Conservation (phyloP, 2,113 vertebrate genomes). For the Chaetorhynchus papuensis region DNA sequence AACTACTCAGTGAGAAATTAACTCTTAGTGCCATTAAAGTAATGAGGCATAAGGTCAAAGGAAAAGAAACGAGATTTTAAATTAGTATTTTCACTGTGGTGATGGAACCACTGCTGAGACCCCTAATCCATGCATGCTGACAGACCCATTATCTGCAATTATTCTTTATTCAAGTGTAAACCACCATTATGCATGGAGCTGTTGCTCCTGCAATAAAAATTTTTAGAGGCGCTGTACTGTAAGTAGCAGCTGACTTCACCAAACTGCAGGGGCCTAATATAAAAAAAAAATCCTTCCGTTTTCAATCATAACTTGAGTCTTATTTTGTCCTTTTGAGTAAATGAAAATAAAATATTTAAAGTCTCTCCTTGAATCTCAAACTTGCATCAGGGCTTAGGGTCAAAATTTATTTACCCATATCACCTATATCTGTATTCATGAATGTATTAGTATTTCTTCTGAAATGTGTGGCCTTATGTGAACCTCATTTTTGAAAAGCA, state of each 20-base stretch:
- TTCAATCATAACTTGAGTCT: not conserved
- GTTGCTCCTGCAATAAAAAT: conserved; percentile 17
- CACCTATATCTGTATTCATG: not conserved
- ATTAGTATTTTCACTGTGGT: conserved; percentile 56
- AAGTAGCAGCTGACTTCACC: not conserved
- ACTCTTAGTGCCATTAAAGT: conserved; percentile 46
- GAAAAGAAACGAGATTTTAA: conserved; percentile 31
- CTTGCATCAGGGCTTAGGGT: not conserved
- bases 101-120: conserved; percentile 54
- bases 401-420: not conserved
- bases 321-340: not conserved
- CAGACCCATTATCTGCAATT: conserved; percentile 68
- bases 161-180: conserved; percentile 65
- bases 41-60: conserved; percentile 56
- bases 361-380: not conserved
- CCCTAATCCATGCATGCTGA: conserved; percentile 58
- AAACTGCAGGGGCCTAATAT: not conserved
- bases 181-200: conserved; percentile 21
- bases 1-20: not conserved
- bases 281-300: not conserved
- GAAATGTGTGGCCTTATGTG: not conserved
- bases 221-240: not conserved
- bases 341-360: not conserved
- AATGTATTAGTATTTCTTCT: not conserved
- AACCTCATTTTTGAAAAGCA: not conserved